Percentiles rank a stretch among this genome's conserved stretches.
phyloP scores from a whole-genome alignment of 2,113 vertebrate genomes.

The Cochlearius cochlearius region DNA sequence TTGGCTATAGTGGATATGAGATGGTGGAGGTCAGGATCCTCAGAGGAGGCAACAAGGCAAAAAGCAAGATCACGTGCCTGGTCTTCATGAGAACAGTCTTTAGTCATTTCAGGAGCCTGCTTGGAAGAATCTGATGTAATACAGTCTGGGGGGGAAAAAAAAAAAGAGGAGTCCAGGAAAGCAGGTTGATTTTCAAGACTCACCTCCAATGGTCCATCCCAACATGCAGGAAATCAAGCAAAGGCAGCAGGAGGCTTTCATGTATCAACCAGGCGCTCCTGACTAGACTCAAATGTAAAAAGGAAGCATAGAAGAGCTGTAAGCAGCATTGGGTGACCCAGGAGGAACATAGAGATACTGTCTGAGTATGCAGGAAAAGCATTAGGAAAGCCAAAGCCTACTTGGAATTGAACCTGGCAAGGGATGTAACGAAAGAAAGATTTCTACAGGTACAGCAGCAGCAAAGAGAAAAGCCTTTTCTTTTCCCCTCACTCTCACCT shows the following conservation, averaged over 20 bases:
- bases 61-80: not conserved
- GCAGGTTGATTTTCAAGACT: not conserved
- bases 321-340: not conserved
- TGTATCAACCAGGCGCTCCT: not conserved
- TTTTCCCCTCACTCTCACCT: not conserved
- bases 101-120: not conserved
- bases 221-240: not conserved
- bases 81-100: not conserved
- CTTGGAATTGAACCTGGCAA: not conserved
- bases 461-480: not conserved
- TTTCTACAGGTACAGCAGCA: not conserved
- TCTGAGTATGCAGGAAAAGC: not conserved
- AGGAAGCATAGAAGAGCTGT: not conserved
- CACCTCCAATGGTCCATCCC: not conserved
- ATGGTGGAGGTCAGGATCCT: not conserved
- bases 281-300: not conserved
- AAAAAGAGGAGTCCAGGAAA: not conserved
- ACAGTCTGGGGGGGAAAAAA: rapidly evolving
- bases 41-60: not conserved
- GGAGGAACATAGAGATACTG: not conserved
- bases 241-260: not conserved
- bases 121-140: not conserved
- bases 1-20: not conserved
- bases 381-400: not conserved
- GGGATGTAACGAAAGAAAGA: not conserved